These are phyloP conservation scores for Lasioglossum zephyrum DNA, from an alignment of 2,888 invertebrate genomes.

Conservation along the genomic window DNA sequence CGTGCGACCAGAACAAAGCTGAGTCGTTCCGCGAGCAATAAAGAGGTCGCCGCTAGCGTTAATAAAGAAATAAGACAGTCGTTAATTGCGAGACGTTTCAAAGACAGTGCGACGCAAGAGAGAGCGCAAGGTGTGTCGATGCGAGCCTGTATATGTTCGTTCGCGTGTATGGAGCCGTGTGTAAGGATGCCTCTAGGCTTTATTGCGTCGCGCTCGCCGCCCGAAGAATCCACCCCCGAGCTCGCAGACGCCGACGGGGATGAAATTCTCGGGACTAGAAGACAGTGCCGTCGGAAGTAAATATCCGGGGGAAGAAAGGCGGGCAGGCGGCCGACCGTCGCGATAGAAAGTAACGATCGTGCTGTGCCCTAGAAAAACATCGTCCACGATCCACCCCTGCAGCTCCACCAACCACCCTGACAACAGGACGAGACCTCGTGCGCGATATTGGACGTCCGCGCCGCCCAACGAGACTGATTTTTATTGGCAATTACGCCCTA, in stretches of 20 bases:
- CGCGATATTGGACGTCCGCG: slow-evolving; percentile 38
- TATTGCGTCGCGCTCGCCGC: slow-evolving; percentile 59
- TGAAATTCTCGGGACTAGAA: slow-evolving; percentile 66
- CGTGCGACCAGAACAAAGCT: neutral
- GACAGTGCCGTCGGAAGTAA: slow-evolving; percentile 60
- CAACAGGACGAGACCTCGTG: slow-evolving; percentile 3
- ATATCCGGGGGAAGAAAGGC: slow-evolving; percentile 57
- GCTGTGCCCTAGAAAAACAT: slow-evolving; percentile 61
- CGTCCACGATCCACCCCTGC: slow-evolving; percentile 17
- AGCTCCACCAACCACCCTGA: neutral
- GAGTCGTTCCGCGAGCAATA: neutral
- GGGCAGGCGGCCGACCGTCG: slow-evolving; percentile 37
- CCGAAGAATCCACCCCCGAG: slow-evolving; percentile 64
- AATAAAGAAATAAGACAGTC: slow-evolving; percentile 39
- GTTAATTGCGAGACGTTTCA: slow-evolving; percentile 37
- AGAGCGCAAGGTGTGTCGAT: neutral
- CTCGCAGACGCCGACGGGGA: slow-evolving; percentile 42
- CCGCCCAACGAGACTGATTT: slow-evolving; percentile 53
- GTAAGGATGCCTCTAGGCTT: slow-evolving; percentile 51
- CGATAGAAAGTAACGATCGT: slow-evolving; percentile 70
- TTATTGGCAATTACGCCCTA: slow-evolving; percentile 50
- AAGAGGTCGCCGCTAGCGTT: slow-evolving; percentile 5
- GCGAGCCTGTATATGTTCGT: neutral
- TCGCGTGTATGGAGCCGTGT: neutral
- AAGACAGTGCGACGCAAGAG: neutral